A percentile compares a stretch with the other conserved stretches of the same genome.
These are phyloP conservation scores for Prunella fulvescens DNA, from an alignment of 2,113 vertebrate genomes.

Conservation along the genomic window DNA sequence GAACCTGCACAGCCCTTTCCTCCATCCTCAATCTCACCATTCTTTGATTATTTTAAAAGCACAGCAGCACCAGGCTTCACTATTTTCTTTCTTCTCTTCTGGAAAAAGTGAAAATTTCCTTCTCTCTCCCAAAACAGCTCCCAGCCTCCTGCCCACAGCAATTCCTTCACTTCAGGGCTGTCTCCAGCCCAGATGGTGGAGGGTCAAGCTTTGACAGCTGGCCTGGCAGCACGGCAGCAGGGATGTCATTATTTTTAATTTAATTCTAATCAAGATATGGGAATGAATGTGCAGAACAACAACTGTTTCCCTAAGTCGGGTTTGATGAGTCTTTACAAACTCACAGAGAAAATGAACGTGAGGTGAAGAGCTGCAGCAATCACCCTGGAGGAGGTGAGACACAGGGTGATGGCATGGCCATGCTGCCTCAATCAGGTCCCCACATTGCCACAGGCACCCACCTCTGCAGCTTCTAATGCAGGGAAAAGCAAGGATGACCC, in stretches of 20 bases:
- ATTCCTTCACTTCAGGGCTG: neutral
- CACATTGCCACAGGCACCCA: neutral
- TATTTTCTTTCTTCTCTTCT: neutral
- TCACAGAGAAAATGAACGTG: fast-evolving
- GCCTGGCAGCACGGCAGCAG: constrained; percentile 4
- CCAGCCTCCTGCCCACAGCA: fast-evolving
- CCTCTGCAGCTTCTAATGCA: neutral
- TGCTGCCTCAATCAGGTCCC: neutral
- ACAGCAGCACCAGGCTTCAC: neutral
- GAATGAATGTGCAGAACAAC: constrained; percentile 2
- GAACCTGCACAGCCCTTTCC: neutral
- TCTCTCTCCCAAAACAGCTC: neutral
- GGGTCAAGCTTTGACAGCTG: constrained; percentile 32
- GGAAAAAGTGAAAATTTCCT: neutral
- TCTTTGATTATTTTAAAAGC: neutral
- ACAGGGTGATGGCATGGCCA: fast-evolving
- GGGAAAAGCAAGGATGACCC: neutral
- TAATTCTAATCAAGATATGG: neutral
- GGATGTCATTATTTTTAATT: constrained; percentile 26
- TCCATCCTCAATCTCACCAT: neutral
- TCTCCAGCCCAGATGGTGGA: constrained; percentile 16
- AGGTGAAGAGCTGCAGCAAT: neutral
- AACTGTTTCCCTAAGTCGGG: neutral
- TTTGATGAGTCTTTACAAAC: neutral
- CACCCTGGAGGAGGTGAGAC: neutral